phyloP scores from a whole-genome alignment of 2,113 vertebrate genomes.

The Muntiacus reevesi region DNA sequence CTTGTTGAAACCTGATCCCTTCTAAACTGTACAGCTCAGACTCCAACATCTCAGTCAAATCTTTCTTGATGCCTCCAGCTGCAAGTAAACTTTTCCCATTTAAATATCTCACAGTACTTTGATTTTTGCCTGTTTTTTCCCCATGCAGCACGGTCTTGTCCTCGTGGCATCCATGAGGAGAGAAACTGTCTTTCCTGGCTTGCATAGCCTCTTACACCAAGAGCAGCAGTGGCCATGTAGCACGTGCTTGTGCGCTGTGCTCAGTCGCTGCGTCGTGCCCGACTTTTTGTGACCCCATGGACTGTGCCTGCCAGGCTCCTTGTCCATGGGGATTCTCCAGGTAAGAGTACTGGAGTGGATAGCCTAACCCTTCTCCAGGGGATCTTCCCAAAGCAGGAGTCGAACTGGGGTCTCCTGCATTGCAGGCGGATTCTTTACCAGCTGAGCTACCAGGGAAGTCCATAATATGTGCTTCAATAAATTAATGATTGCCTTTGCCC shows the following conservation, averaged over 20 bases:
- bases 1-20: neutral
- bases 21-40: neutral
- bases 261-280: rapidly evolving
- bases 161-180: neutral
- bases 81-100: neutral
- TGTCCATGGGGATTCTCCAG: neutral
- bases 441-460: neutral
- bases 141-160: neutral
- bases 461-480: slow-evolving; percentile 19
- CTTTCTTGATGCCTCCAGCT: neutral
- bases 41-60: neutral
- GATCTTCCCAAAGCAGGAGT: neutral
- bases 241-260: neutral
- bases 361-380: neutral
- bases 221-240: neutral
- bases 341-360: neutral
- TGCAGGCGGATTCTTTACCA: neutral
- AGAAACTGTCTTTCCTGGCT: neutral
- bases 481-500: slow-evolving; percentile 48
- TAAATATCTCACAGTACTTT: neutral
- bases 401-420: neutral
- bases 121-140: neutral
- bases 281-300: neutral
- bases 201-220: neutral
- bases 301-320: neutral